Conservation (phyloP, 2,888 invertebrate species). For the Pemphredon lugubris region DNA sequence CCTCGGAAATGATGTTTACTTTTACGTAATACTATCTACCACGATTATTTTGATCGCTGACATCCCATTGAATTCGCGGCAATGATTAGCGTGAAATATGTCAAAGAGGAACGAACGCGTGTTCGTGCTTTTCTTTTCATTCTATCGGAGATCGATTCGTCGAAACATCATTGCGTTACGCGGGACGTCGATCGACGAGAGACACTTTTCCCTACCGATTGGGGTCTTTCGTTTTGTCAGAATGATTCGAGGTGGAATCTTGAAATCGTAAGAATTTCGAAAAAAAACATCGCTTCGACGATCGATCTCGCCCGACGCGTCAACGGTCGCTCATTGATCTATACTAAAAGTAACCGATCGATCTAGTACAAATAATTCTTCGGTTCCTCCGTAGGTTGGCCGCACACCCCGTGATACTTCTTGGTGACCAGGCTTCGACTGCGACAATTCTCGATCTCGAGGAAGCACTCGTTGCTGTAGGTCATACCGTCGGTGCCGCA, state of each 20-base stretch:
- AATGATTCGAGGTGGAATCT: conserved; percentile 1
- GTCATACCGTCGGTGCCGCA: conserved; percentile 96
- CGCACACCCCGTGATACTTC: conserved; percentile 92
- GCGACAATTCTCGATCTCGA: conserved; percentile 95
- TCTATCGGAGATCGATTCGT: no score
- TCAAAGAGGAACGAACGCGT: no score
- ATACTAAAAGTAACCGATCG: conserved; percentile 13
- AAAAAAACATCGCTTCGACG: conserved; percentile 11
- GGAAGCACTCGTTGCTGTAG: conserved; percentile 95
- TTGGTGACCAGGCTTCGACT: conserved; percentile 89
- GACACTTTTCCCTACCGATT: no score
- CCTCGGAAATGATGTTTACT: conserved; percentile 2
- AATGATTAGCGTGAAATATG: no score
- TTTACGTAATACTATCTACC: no score
- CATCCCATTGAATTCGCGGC: background rate
- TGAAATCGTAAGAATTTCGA: conserved; percentile 18
- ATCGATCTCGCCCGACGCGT: conserved; percentile 44
- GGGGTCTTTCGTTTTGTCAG: background rate
- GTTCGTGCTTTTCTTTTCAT: no score
- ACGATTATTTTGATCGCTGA: no score
- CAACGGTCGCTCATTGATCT: conserved; percentile 5
- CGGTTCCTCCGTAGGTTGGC: conserved; percentile 91
- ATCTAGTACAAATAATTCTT: conserved; percentile 91
- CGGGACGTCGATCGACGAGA: conserved; percentile 1
- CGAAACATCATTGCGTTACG: background rate